Base-by-base conservation (phyloP, 1,140 invertebrate genomes). In the Liolophura sinensis region DNA sequence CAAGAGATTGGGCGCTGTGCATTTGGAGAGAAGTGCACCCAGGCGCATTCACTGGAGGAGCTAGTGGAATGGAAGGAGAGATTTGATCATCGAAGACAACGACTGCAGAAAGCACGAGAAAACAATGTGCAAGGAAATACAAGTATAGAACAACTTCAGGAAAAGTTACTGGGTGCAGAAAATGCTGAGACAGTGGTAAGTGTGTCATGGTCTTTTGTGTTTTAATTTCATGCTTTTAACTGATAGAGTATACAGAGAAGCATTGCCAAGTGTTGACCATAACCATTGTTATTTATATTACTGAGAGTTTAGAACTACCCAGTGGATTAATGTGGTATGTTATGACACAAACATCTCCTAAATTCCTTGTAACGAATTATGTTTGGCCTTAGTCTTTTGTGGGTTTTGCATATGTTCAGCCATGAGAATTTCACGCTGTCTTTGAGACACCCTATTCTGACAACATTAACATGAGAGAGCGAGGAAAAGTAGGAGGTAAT, bases 11-110 rank as follows among this genome's bases (percentile, higher is more conserved):
- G 87, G 31, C 84, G 81, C 27, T 92, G 91, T 79, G 85, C 89
- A 50, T 89, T 90, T 75, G 90, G 90, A 22, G 86, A 88, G 18
- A 90, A 91, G 73, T 92, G 91, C 82, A 88, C 90, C n/a, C 88
- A 90, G 78, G 92, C 92, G 6, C 92, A 93, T 77, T 90, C 90
- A 18, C 78, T 86, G 61, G 89, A 90, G 60, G 92, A 93, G 78
- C 79, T 92, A 12, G 83, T 86, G 15, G 91, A 93, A 85, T 93
- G 92, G 92, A 88, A 89, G 73, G 88, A 91, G 72, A 84, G 91
- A 59, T 91, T 90, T 76, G 87, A 90, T 69, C 90, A 91, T 75
- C 81, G 90, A 46, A 83, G 84, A 72, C 80, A 84, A 72, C 83
- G 85, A 65, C 79, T 91, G 54, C 88, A 91, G 75, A 84, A 88